phyloP scores from a whole-genome alignment of 1,140 invertebrate genomes.

The Augochlora pura region DNA sequence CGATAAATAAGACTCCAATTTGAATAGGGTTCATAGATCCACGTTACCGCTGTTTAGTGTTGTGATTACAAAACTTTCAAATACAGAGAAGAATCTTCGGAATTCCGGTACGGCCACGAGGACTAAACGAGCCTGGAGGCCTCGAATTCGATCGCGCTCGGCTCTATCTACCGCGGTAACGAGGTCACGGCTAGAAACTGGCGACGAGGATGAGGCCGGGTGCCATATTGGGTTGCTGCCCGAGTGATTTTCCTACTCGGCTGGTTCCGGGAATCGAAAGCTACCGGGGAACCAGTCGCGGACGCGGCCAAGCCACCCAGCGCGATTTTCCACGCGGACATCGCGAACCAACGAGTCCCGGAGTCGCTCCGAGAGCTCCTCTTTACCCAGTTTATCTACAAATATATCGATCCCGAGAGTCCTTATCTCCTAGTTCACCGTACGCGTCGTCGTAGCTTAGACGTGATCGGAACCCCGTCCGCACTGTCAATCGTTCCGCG shows the following conservation, averaged over 20 bases:
- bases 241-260: slow-evolving; percentile 40
- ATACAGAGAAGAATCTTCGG: too few relatives aligned
- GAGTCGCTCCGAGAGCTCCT: not conserved
- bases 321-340: slow-evolving; percentile 45
- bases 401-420: too few relatives aligned
- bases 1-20: too few relatives aligned
- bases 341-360: not conserved
- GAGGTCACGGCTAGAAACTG: slow-evolving; percentile 36
- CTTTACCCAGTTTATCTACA: not conserved
- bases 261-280: slow-evolving; percentile 38
- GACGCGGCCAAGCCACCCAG: slow-evolving; percentile 23
- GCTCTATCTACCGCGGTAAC: not conserved
- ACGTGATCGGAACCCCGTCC: too few relatives aligned
- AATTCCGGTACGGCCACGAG: too few relatives aligned
- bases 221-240: slow-evolving; percentile 14
- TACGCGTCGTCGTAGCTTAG: too few relatives aligned
- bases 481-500: too few relatives aligned
- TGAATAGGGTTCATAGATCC: too few relatives aligned
- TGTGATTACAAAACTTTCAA: too few relatives aligned
- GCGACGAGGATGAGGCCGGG: slow-evolving; percentile 29
- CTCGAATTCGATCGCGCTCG: not conserved
- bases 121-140: too few relatives aligned
- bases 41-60: too few relatives aligned
- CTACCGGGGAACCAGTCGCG: slow-evolving; percentile 29
- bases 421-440: too few relatives aligned